Evolutionary conservation across 2,888 invertebrate genomes (phyloP), one percentile per base, ranked within the genome.

Genomic region (Pammene aurita): DNA sequence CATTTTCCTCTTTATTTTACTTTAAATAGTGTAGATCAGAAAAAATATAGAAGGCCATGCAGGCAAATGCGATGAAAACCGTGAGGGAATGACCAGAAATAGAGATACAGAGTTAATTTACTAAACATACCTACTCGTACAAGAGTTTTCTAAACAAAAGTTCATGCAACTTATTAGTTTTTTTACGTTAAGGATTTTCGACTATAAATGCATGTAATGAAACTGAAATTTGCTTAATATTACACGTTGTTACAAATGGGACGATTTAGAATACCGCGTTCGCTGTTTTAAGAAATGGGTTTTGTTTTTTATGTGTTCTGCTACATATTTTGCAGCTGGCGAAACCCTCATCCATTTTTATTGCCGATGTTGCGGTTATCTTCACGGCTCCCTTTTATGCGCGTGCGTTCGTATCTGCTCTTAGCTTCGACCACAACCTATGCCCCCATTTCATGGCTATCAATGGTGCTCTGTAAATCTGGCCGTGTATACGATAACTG

Each of bases 301-400:
- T 64, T 46, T 44, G 34, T 57, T 56, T 68, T 68, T 58, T 57
- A 64, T 46, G 44, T 7, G 35, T 50, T 44, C 50, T 46, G 63
- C 50, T 66, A 52, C 50, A 57, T 68, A 63, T 58, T 64, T 35
- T 46, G 48, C 68, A 58, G 58, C 80, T 84, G 84, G 84, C 81
- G 77, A 80, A 80, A 83, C 84, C 80, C 84, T 81, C 84, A 81
- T 81, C 78, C 79, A 78, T 84, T 84, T 85, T 62, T 62, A 62
- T 42, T 62, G 50, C 62, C 48, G 41, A 82, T 81, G 72, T 78
- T 79, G 79, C 73, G 81, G 82, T 80, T 80, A 80, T 81, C 81
- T 80, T 70, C 75, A 74, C 76, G 76, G 76, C 71, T 76, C 77
- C 78, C 75, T 75, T 78, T 78, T 78, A 78, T 76, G 74, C 72